A percentile compares a stretch with the other conserved stretches of the same genome.
These are phyloP conservation scores for Phaenicophaeus curvirostris DNA, from an alignment of 2,797 vertebrate genomes.

Conservation along the genomic window DNA sequence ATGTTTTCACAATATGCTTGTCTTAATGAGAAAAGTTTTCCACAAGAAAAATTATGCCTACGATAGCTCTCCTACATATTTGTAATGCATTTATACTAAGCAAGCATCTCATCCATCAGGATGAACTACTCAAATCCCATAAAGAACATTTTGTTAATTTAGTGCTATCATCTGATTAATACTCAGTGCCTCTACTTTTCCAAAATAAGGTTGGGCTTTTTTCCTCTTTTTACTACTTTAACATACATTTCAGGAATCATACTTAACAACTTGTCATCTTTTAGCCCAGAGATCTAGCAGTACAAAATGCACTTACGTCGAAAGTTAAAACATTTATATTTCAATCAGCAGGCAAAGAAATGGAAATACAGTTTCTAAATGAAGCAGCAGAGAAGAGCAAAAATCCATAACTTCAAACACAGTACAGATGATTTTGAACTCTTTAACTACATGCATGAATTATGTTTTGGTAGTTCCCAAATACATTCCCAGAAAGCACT, in stretches of 20 bases:
- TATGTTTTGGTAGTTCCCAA: neutral
- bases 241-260: neutral
- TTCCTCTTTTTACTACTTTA: neutral
- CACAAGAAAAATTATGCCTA: no score
- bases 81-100: no score
- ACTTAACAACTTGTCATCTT: neutral
- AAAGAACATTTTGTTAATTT: slow-evolving; percentile 39
- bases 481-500: neutral
- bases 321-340: neutral
- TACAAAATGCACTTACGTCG: neutral
- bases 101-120: no score
- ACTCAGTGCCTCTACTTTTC: neutral
- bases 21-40: slow-evolving; percentile 20
- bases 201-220: neutral
- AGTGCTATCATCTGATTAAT: slow-evolving; percentile 42
- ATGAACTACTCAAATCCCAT: no score
- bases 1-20: neutral
- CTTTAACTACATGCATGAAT: neutral
- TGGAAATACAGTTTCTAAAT: neutral
- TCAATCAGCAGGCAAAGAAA: neutral
- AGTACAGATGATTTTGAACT: neutral
- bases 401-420: neutral
- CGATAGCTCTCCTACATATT: no score
- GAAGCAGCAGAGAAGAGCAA: neutral
- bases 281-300: neutral